Base-by-base conservation (phyloP, 1,140 invertebrate species). In the Teleopsis dalmanni region DNA sequence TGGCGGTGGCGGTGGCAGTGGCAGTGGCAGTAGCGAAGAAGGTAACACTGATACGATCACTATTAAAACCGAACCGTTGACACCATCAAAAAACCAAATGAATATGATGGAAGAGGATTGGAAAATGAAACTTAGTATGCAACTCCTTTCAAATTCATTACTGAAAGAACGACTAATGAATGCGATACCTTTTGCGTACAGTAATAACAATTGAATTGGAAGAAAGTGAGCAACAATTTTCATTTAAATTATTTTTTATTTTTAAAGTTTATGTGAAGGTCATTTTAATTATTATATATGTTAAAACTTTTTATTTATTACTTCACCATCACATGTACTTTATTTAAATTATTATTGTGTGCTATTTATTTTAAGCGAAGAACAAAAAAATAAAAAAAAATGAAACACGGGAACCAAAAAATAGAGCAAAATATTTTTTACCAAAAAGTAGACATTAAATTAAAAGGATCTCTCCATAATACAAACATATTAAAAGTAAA, bases 81-180 rank as follows among this genome's bases (percentile, higher is more conserved):
- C n/a, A 19, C 41, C 36, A 38, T 63, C 34, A 66, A 66, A 36
- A 27, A 54, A 61, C 42, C 13, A 18, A 9, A 1, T 35, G 4
- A 58, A 62, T 41, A 38, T 64, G 29, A 55, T 66, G 21, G 64
- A 59, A 40, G 65, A 69, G 44, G 65, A 69, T 47, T 69, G 65
- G 65, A 69, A 69, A 56, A 69, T 69, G 65, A 69, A 69, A 55
- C 55, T 69, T 36, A 64, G 65, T 44, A 58, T 69, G 47, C 65
- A 68, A 52, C 57, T 69, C 33, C 69, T 69, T 48, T 69, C 65
- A 41, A 69, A 69, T 59, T 69, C 65, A 34, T 57, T 69, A 56
- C 59, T 69, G 53, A 69, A 69, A 57, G 65, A 69, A 53, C 62
- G 65, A 22, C 45, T 69, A 41, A 62, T 69, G 57, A 69, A 69